Conservation (phyloP, 2,888 invertebrate species). For the Hypolimnas misippus region DNA sequence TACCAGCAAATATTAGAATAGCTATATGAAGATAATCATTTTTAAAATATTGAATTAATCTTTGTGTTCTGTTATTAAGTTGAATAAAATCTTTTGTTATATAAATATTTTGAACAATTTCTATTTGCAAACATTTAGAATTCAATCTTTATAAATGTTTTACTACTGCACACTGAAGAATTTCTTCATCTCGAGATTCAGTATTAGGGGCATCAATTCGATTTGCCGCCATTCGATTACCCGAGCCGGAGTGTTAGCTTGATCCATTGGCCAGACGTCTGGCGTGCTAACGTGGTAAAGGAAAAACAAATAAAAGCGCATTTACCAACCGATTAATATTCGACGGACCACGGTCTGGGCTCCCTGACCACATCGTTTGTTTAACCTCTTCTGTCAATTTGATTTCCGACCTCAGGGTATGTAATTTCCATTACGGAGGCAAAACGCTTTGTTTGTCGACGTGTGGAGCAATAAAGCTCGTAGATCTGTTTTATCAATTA, state of each 20-base stretch:
- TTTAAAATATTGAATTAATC: not conserved
- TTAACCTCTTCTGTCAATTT: slow-evolving; percentile 84
- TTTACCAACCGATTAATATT: slow-evolving; percentile 80
- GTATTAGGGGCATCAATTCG: slow-evolving; percentile 21
- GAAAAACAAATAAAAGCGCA: slow-evolving; percentile 80
- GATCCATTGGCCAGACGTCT: slow-evolving; percentile 49
- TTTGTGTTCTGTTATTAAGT: not conserved
- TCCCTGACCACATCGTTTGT: slow-evolving; percentile 81
- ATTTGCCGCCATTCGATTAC: slow-evolving; percentile 33
- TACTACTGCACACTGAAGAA: slow-evolving; percentile 1
- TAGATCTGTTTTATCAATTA: slow-evolving; percentile 61
- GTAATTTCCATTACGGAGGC: slow-evolving; percentile 80
- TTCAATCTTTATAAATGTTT: not conserved
- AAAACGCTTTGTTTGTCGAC: slow-evolving; percentile 76
- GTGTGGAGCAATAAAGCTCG: slow-evolving; percentile 63
- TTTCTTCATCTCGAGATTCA: slow-evolving; percentile 14
- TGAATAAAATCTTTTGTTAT: not conserved
- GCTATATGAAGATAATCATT: slow-evolving; percentile 2
- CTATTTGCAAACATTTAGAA: not conserved
- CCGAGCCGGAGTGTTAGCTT: slow-evolving; percentile 45
- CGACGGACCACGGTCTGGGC: slow-evolving; percentile 63
- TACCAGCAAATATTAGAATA: slow-evolving; percentile 22
- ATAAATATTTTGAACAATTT: not conserved
- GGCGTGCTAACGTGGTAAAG: slow-evolving; percentile 53
- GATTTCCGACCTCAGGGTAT: slow-evolving; percentile 81